Evolutionary conservation across 1,140 invertebrate species (phyloP).

Genomic region (Leptinotarsa texana): DNA sequence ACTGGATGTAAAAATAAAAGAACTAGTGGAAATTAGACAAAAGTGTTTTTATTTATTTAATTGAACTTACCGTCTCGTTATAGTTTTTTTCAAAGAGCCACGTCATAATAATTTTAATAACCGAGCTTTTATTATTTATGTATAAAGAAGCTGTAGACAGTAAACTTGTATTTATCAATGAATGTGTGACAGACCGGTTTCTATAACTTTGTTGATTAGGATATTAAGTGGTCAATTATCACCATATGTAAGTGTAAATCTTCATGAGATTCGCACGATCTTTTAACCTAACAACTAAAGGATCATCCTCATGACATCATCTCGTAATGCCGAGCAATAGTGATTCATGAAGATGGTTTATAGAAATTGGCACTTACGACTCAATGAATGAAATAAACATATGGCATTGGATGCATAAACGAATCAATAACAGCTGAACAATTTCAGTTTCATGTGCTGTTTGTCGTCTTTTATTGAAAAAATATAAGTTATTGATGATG

Average conservation of each 20-base stretch:
- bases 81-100: no score
- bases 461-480: neutral
- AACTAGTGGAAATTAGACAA: no score
- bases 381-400: constrained; percentile 28
- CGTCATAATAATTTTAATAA: no score
- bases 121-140: no score
- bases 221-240: constrained; percentile 39
- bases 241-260: constrained; percentile 43
- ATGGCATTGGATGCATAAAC: constrained; percentile 10
- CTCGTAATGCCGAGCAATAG: constrained; percentile 38
- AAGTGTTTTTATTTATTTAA: no score
- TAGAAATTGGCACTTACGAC: constrained; percentile 37
- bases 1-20: no score
- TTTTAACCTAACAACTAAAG: constrained; percentile 41
- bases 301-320: constrained; percentile 44
- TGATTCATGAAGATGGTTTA: constrained; percentile 40
- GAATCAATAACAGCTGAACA: constrained; percentile 5
- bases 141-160: neutral
- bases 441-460: no score
- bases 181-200: constrained; percentile 35
- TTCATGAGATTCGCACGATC: constrained; percentile 47
- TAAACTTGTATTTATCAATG: constrained; percentile 21
- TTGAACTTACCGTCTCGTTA: no score
- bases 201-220: constrained; percentile 39
- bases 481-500: neutral